These are phyloP conservation scores for Anagyrus pseudococci DNA, from an alignment of 2,888 invertebrate genomes.

Conservation along the genomic window DNA sequence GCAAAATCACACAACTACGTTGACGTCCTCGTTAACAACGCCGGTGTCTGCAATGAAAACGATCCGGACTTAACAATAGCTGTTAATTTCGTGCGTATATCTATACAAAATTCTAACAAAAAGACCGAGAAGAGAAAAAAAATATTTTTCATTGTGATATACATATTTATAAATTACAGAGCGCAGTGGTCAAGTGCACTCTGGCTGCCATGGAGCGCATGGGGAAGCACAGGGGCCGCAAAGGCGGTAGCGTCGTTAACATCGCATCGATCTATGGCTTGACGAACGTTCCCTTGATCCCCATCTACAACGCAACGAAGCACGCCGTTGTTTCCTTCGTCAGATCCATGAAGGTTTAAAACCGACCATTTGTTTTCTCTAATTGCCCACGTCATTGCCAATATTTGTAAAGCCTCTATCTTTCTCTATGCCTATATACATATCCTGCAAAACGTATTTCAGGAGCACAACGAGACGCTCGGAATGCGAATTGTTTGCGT, in stretches of 20 bases:
- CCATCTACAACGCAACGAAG: constrained; percentile 24
- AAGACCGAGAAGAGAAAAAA: no score
- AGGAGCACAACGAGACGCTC: no score
- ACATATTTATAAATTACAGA: neutral
- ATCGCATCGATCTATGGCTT: constrained; percentile 16
- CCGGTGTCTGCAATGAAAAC: constrained; percentile 51
- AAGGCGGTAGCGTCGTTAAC: constrained; percentile 22
- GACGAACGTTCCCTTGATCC: neutral
- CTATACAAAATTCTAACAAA: neutral
- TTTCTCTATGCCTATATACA: no score
- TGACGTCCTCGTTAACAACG: constrained; percentile 65
- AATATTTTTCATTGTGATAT: no score
- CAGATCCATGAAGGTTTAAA: constrained; percentile 11
- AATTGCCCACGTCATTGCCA: neutral
- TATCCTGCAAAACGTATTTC: no score
- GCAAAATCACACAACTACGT: constrained; percentile 48
- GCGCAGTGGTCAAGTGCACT: constrained; percentile 2
- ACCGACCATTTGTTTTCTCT: neutral
- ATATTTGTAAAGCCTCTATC: no score
- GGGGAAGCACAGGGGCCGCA: constrained; percentile 20
- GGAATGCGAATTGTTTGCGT: no score
- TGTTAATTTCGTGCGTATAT: constrained; percentile 52
- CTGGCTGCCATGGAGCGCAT: constrained; percentile 16
- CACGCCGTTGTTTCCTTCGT: constrained; percentile 19
- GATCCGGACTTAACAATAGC: constrained; percentile 48